A percentile compares a stretch with the other conserved stretches of the same genome.
These are phyloP conservation scores for Plectrocnemia conspersa DNA, from an alignment of 1,140 invertebrate species.

Conservation along the genomic window DNA sequence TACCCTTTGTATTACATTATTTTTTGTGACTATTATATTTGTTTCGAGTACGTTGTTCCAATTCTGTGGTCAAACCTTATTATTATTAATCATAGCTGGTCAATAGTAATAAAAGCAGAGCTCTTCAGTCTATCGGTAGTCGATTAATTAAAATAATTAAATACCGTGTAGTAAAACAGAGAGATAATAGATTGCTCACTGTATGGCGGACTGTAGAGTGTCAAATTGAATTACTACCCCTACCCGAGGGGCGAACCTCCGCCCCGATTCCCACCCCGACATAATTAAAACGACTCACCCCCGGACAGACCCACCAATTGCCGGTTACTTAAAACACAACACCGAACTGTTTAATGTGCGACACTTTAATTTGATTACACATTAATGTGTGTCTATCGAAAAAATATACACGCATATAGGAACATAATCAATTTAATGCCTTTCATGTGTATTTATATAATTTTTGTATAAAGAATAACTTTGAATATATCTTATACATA, in stretches of 20 bases:
- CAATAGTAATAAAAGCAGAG: too few relatives aligned
- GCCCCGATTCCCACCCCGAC: neutral
- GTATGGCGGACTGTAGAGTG: conserved; percentile 11
- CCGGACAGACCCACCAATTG: neutral
- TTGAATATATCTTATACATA: too few relatives aligned
- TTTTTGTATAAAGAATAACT: too few relatives aligned
- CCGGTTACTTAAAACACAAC: conserved; percentile 11
- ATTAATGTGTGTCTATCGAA: too few relatives aligned
- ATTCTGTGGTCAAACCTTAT: too few relatives aligned
- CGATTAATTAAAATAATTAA: conserved; percentile 24
- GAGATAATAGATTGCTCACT: conserved; percentile 11
- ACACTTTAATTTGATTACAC: conserved; percentile 16
- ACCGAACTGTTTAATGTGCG: conserved; percentile 11
- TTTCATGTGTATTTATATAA: too few relatives aligned
- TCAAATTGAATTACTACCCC: conserved; percentile 31
- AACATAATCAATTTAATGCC: too few relatives aligned
- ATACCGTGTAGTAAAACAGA: conserved; percentile 12
- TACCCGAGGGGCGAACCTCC: neutral
- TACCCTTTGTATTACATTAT: too few relatives aligned
- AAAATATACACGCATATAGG: neutral
- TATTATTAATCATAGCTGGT: too few relatives aligned
- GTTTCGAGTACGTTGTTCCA: too few relatives aligned
- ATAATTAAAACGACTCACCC: conserved; percentile 26
- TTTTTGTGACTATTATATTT: too few relatives aligned
- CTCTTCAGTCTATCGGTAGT: too few relatives aligned